Conservation (phyloP, 1,140 invertebrate genomes). For the Sarcophaga bullata region DNA sequence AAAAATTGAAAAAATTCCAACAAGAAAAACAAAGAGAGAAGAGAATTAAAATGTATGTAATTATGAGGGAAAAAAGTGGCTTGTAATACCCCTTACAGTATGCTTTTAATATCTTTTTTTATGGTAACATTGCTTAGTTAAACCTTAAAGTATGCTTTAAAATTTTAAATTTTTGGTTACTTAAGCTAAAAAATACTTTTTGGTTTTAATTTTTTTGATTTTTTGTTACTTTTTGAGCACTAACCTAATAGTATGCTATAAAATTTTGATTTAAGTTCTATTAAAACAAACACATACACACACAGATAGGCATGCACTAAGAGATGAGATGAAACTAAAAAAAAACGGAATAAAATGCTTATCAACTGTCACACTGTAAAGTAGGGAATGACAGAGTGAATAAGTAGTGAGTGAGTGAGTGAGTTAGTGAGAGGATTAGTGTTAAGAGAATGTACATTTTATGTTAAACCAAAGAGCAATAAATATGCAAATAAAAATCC, state of each 20-base stretch:
- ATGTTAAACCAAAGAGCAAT: slow-evolving; percentile 43
- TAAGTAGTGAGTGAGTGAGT: too few relatives aligned
- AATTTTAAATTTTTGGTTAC: slow-evolving; percentile 43
- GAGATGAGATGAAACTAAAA: too few relatives aligned
- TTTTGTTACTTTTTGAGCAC: background rate
- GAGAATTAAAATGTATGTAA: too few relatives aligned
- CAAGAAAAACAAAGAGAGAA: background rate
- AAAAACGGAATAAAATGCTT: too few relatives aligned
- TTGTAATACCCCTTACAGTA: background rate
- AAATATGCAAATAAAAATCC: slow-evolving; percentile 44
- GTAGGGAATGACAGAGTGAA: too few relatives aligned
- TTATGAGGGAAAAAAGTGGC: background rate
- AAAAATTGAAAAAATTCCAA: background rate
- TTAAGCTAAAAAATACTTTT: background rate
- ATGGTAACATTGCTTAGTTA: background rate
- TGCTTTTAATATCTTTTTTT: background rate
- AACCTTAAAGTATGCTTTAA: slow-evolving; percentile 27
- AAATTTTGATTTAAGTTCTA: background rate
- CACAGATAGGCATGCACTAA: too few relatives aligned
- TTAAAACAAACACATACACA: background rate
- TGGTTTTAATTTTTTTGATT: background rate
- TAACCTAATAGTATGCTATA: background rate
- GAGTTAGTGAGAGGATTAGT: slow-evolving; percentile 43
- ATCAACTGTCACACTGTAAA: too few relatives aligned
- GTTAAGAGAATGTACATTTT: slow-evolving; percentile 47